phyloP scores from a whole-genome alignment of 2,888 invertebrate genomes.

The Heliconius sara region DNA sequence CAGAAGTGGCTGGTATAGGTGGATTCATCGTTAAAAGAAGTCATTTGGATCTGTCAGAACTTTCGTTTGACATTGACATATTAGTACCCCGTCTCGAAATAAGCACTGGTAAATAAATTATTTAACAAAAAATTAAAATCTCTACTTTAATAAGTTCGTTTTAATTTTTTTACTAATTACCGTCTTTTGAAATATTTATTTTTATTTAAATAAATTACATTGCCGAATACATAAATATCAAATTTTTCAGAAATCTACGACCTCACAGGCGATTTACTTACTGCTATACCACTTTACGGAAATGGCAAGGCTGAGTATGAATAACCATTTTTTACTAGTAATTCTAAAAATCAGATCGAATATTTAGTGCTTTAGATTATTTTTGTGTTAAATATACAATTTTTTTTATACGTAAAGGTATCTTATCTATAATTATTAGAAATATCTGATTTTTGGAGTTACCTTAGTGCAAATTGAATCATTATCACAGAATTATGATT shows the following conservation, averaged over 20 bases:
- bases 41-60: conserved; percentile 54
- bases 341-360: no score
- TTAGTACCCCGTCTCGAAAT: conserved; percentile 61
- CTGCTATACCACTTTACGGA: conserved; percentile 72
- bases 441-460: no score
- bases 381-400: no score
- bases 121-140: background rate
- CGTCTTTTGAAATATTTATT: background rate
- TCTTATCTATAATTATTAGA: background rate
- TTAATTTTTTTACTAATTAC: no score
- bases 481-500: no score
- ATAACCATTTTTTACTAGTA: background rate
- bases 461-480: no score
- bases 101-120: conserved; percentile 58
- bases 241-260: conserved; percentile 65
- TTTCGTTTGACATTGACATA: conserved; percentile 68
- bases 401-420: background rate
- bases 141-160: no score
- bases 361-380: no score
- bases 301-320: conserved; percentile 69
- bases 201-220: background rate
- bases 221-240: background rate
- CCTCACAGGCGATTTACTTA: conserved; percentile 65
- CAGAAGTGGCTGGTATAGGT: conserved; percentile 61
- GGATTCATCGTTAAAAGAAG: conserved; percentile 65